Base-by-base conservation (phyloP, 2,888 invertebrate genomes). In the Cepaea hortensis region DNA sequence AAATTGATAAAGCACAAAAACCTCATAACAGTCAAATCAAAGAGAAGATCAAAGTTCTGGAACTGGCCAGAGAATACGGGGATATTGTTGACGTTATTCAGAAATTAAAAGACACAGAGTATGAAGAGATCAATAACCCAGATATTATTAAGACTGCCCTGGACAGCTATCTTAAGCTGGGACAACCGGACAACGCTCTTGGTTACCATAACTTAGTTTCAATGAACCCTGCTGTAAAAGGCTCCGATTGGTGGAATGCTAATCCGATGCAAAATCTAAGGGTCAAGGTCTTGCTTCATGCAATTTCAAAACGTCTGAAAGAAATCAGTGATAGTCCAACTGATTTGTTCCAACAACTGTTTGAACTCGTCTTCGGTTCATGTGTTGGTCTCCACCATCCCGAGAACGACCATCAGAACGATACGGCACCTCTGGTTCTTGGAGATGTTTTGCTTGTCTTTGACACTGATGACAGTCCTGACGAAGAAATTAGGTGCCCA, bases 361-460 rank as follows among this genome's bases (percentile, higher is more conserved):
- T 81, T 81, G 48, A 81, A 35, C 11, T 81, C 6, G 5, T 48
- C 0, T 81, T 48, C 48, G 81, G 81, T 18, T 18, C 7, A 4
- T 68, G 81, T 68, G 20, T 62, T 65, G 81, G 81, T 11, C 7
- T 9, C 5, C 5, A 23, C 46, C 5, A 6, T 11, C 35, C 15
- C 3, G 46, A 11, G 35, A 73, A 46, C 7, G 9, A 35, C 6
- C 6, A 20, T 20, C 11, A 75, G 9, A 18, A 75, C 18, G 15
- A 13, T 5, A 46, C 7, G 15, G 46, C 3, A 5, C 65, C 18
- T 65, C 9, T 65, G 65, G 65, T 13, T 48, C 7, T 13, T 11
- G 75, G 81, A 9, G 81, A 81, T 23, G 65, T 81, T 23, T 20
- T 81, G 35, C 15, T 81, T 46, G 81, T 81, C 11, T 65, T 35